A percentile compares a stretch with the other conserved stretches of the same genome.
These are phyloP conservation scores for Orthosia gothica DNA, from an alignment of 2,888 invertebrate genomes.

Conservation along the genomic window DNA sequence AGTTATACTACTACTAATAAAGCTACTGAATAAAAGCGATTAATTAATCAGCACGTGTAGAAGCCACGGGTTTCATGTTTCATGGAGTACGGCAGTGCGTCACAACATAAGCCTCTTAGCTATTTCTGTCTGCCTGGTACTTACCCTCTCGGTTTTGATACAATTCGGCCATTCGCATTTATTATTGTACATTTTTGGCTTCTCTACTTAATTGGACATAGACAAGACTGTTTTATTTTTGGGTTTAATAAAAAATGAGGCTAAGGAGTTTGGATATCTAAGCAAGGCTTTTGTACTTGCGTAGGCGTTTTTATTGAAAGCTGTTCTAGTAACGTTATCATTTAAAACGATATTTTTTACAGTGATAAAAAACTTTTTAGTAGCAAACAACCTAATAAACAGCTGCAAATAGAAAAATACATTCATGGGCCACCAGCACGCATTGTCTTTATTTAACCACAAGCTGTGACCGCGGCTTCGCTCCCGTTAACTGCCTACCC, in stretches of 20 bases:
- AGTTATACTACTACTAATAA: background rate
- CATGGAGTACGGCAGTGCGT: slow-evolving; percentile 61
- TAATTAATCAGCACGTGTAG: slow-evolving; percentile 52
- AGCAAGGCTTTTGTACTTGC: background rate
- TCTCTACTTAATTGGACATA: slow-evolving; percentile 29
- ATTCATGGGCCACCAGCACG: no score
- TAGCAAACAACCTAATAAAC: no score
- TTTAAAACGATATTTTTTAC: no score
- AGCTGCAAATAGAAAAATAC: no score
- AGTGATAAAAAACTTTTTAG: no score
- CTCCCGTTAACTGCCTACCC: no score
- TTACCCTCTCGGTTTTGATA: slow-evolving; percentile 20
- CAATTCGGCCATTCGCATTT: slow-evolving; percentile 24
- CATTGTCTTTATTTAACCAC: no score
- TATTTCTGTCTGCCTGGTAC: slow-evolving; percentile 33
- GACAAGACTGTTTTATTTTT: slow-evolving; percentile 4
- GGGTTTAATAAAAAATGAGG: background rate
- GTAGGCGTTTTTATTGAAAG: background rate
- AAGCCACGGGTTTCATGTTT: slow-evolving; percentile 56
- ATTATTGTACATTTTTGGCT: slow-evolving; percentile 43
- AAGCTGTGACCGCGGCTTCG: no score
- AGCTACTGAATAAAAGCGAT: slow-evolving; percentile 17
- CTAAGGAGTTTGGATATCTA: background rate
- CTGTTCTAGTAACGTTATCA: background rate
- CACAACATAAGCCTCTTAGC: slow-evolving; percentile 61